Evolutionary conservation across 2,113 vertebrate species (phyloP), one percentile per base, ranked within the genome.

Genomic region (Lamprologus sp.): DNA sequence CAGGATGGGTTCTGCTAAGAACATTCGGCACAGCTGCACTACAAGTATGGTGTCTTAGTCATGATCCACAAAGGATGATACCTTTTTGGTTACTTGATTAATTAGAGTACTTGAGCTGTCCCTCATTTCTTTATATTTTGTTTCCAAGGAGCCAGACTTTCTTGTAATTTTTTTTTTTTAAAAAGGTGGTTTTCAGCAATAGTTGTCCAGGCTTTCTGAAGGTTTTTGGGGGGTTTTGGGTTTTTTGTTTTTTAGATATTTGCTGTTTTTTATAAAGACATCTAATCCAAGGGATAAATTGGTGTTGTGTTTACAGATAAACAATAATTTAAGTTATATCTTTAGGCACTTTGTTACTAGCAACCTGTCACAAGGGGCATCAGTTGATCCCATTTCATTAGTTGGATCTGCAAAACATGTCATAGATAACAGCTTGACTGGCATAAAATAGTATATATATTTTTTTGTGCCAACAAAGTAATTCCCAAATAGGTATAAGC

Each of bases 181-280:
- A 23, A 23, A 23, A 23, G 23, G 7, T 47, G 40, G 14, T 73
- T 47, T 75, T 47, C 14, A 75, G 21, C 2, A 75, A 28, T 47
- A 9, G 21, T 75, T 75, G 5, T 45, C 68, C 21, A 26, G 40
- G 40, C 12, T 17, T 73, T 26, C 5, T 26, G 1, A 45, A 45
- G 3, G 2, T 26, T 73, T 65, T 65, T 0, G 6, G 23, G 53
- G 1, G 1, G 0, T 0, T 6, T 60, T 2, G 15, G 9, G 31
- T 19, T 11, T 19, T 17, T 33, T 12, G 10, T 65, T 65, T 35
- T 65, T n/a, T 12, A 63, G 31, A 63, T 35, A 63, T 63, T 63
- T 35, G 17, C 31, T 63, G 58, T 63, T 63, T 35, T 63, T 63
- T 65, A 12, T 65, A 5, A 65, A 65, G 6, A n/a, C 60, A n/a